These are phyloP conservation scores for Formicarius rufipectus DNA, from an alignment of 2,113 vertebrate genomes.

Conservation along the genomic window DNA sequence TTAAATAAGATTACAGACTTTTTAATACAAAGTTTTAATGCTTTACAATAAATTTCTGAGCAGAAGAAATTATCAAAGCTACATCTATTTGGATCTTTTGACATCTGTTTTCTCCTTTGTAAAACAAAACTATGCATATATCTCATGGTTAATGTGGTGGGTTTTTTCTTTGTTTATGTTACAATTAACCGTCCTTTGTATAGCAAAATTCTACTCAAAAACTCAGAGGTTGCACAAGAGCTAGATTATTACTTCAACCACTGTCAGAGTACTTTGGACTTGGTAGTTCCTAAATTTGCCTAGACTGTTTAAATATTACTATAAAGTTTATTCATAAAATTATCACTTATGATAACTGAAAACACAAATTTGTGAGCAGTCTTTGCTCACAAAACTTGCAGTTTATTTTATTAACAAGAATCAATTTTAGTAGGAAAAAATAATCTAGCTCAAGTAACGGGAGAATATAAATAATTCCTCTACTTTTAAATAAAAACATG, in stretches of 20 bases:
- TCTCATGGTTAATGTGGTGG: background rate
- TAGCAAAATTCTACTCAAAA: background rate
- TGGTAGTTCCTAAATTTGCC: too few species aligned
- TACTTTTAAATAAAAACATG: background rate
- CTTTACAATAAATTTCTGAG: background rate
- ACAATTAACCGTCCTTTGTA: background rate
- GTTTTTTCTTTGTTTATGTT: background rate
- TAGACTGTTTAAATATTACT: too few species aligned
- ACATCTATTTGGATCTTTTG: background rate
- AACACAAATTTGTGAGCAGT: too few species aligned
- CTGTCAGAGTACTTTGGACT: too few species aligned
- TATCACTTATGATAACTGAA: too few species aligned
- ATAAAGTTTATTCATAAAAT: too few species aligned
- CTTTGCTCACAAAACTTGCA: too few species aligned
- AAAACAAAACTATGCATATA: background rate
- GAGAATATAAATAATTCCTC: background rate
- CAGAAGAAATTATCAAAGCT: background rate
- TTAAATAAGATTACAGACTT: conserved; percentile 50
- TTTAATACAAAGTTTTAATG: conserved; percentile 57
- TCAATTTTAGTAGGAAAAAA: too few species aligned
- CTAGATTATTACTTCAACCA: too few species aligned
- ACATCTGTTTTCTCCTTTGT: background rate
- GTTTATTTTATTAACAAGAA: too few species aligned
- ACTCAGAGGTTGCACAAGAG: background rate
- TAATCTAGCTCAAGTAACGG: background rate